Evolutionary conservation across 2,797 vertebrate genomes (phyloP).

Genomic region (Busarellus nigricollis): DNA sequence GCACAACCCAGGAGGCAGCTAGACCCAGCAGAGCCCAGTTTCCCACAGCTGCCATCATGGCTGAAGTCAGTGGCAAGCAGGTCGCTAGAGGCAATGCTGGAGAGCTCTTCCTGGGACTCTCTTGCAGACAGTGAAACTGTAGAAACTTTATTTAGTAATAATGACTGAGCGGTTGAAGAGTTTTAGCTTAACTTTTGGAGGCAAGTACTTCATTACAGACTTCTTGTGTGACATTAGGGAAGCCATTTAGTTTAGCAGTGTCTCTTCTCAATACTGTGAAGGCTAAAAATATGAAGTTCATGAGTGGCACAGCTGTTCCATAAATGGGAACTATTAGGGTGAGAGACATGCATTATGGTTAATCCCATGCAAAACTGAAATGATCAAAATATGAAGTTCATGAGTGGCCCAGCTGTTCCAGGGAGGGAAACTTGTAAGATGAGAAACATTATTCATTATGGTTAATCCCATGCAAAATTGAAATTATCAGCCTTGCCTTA

Average conservation of each 20-base stretch:
- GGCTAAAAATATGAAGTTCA: neutral
- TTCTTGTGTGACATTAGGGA: neutral
- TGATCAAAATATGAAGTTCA: neutral
- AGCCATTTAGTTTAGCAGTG: neutral
- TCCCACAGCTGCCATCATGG: accelerated
- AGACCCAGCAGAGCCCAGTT: neutral
- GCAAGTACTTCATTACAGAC: neutral
- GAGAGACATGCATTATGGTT: neutral
- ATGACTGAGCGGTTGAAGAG: neutral
- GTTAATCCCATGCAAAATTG: neutral
- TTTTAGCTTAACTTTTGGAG: neutral
- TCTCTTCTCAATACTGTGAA: neutral
- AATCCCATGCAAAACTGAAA: neutral
- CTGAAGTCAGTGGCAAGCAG: neutral
- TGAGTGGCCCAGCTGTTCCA: neutral
- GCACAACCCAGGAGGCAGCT: neutral
- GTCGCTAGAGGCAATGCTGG: neutral
- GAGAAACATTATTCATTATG: neutral
- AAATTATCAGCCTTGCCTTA: neutral
- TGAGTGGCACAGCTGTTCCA: neutral
- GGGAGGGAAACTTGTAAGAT: neutral
- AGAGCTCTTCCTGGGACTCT: neutral
- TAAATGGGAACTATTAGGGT: neutral
- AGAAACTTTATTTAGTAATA: neutral
- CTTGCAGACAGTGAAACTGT: neutral